phyloP scores from a whole-genome alignment of 2,113 vertebrate genomes.

The Sapajus apella region DNA sequence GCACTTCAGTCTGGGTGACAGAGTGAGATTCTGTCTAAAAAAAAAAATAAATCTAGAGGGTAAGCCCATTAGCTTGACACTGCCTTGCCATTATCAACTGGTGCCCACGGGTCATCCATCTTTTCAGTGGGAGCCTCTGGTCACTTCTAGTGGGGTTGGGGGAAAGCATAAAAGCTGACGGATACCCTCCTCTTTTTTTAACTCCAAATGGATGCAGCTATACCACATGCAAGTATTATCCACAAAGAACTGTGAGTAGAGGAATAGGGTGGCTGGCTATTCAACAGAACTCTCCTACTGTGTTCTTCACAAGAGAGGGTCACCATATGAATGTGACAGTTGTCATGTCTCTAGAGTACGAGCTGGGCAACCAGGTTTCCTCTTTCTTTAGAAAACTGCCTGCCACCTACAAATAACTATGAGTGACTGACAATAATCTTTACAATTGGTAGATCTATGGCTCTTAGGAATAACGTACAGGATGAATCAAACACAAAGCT shows the following conservation, averaged over 20 bases:
- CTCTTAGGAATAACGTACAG: slow-evolving; percentile 30
- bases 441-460: slow-evolving; percentile 2
- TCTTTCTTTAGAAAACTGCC: slow-evolving; percentile 33
- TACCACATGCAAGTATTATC: not conserved
- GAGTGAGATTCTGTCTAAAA: not conserved
- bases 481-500: slow-evolving; percentile 35
- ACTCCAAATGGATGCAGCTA: not conserved
- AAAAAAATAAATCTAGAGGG: not conserved
- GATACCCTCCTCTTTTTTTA: not conserved
- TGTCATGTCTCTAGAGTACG: not conserved
- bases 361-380: not conserved
- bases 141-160: not conserved
- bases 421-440: slow-evolving; percentile 47
- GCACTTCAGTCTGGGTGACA: too few species aligned
- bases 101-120: not conserved
- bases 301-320: slow-evolving; percentile 15
- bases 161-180: not conserved
- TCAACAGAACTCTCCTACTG: not conserved
- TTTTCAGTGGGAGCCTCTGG: not conserved
- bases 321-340: not conserved
- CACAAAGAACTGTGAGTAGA: not conserved
- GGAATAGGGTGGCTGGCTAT: not conserved
- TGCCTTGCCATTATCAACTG: not conserved
- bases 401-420: slow-evolving; percentile 5
- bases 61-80: not conserved